Percentiles rank a stretch among this genome's conserved stretches.
Evolutionary conservation across 2,113 vertebrate genomes (phyloP).

Genomic region (Podarcis raffonei): DNA sequence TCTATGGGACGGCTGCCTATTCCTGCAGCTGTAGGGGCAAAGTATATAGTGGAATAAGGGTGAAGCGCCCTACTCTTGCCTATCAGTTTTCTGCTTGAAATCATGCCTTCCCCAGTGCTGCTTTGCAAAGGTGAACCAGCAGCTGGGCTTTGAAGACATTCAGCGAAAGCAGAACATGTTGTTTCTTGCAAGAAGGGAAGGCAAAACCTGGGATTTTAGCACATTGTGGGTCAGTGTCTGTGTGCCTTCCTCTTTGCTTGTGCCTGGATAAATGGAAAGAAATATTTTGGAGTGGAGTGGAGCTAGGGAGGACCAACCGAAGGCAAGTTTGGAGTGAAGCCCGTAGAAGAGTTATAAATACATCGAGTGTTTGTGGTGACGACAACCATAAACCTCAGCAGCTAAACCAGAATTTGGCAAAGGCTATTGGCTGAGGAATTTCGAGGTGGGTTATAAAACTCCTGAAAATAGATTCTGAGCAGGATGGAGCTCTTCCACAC

Average conservation of each 20-base stretch:
- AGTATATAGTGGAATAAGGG: background rate
- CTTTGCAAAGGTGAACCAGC: background rate
- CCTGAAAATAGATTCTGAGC: constrained; percentile 30
- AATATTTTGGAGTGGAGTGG: background rate
- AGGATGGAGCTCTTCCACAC: constrained; percentile 12
- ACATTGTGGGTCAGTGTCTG: background rate
- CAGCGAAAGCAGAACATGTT: background rate
- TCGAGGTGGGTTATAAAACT: constrained; percentile 28
- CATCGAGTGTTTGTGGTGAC: constrained; percentile 23
- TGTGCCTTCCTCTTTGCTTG: background rate
- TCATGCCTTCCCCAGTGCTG: background rate
- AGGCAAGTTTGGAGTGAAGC: constrained; percentile 7
- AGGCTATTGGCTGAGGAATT: constrained; percentile 9
- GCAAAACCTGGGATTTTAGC: background rate
- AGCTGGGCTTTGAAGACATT: background rate
- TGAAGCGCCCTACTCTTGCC: background rate
- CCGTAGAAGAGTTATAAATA: constrained; percentile 25
- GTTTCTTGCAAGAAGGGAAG: background rate
- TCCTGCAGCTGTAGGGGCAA: background rate
- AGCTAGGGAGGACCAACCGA: constrained; percentile 10
- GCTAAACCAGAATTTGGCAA: constrained; percentile 36
- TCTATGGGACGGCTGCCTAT: background rate
- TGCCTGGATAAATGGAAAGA: background rate
- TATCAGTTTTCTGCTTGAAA: background rate
- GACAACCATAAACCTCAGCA: constrained; percentile 29